Conservation (phyloP, 2,113 vertebrate species). For the Cyphomyrus plagiostoma region DNA sequence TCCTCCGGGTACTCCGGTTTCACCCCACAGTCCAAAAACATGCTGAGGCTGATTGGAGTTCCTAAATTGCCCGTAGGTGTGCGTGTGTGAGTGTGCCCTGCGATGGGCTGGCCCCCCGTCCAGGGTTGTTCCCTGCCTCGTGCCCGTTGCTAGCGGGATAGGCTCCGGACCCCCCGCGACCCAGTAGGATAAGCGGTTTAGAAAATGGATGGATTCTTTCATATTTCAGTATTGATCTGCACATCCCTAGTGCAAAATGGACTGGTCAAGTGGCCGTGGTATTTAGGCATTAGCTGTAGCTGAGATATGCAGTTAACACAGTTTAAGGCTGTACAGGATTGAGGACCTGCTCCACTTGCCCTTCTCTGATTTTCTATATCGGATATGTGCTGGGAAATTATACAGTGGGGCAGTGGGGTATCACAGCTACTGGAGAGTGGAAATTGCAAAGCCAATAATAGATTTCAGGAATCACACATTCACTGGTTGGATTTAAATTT, state of each 20-base stretch:
- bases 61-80: too few relatives aligned
- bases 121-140: too few relatives aligned
- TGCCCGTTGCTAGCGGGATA: too few relatives aligned
- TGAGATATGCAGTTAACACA: not conserved
- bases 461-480: not conserved
- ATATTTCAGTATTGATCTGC: not conserved
- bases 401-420: not conserved
- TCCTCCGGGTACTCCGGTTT: too few relatives aligned
- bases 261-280: not conserved
- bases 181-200: too few relatives aligned
- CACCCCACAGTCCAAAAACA: too few relatives aligned
- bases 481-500: not conserved
- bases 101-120: too few relatives aligned
- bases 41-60: too few relatives aligned
- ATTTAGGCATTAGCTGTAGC: not conserved
- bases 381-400: not conserved
- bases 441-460: constrained; percentile 4
- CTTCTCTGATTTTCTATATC: not conserved
- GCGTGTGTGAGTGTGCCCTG: too few relatives aligned
- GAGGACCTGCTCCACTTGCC: not conserved
- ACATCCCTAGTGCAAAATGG: not conserved
- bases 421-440: not conserved
- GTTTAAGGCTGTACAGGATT: not conserved
- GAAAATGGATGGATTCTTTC: too few relatives aligned
- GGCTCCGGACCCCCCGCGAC: too few relatives aligned